These are phyloP conservation scores for Hystrix cristata DNA, from an alignment of 2,113 vertebrate species.

Conservation along the genomic window DNA sequence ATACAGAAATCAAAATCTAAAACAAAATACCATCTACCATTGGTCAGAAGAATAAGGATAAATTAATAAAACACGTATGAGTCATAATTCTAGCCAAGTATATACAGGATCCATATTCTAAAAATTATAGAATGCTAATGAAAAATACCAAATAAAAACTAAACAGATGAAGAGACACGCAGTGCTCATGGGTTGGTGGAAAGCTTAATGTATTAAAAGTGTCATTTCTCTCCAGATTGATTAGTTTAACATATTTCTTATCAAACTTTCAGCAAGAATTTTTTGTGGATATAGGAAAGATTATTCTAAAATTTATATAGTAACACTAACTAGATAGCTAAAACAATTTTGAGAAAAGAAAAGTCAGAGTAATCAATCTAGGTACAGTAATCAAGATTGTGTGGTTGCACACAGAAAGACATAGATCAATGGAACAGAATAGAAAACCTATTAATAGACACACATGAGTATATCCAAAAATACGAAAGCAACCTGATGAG, in stretches of 20 bases:
- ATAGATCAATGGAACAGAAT: not conserved
- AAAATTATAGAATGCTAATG: conserved; percentile 50
- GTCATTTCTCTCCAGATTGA: not conserved
- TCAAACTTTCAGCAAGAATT: conserved; percentile 26
- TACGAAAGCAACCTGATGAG: not conserved
- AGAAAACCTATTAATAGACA: not conserved
- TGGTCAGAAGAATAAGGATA: conserved; percentile 15
- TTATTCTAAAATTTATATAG: conserved; percentile 48
- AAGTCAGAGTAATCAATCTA: not conserved
- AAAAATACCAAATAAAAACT: conserved; percentile 14
- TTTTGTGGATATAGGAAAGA: conserved; percentile 22
- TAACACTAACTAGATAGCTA: not conserved
- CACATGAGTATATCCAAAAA: not conserved
- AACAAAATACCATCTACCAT: not conserved
- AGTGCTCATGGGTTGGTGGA: not conserved
- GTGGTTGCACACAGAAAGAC: not conserved
- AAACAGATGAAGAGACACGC: not conserved
- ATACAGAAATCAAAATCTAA: conserved; percentile 35
- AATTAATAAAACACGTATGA: not conserved
- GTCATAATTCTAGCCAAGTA: conserved; percentile 36
- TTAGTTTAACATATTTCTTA: conserved; percentile 38
- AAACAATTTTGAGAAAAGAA: conserved; percentile 27
- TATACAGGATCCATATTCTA: not conserved
- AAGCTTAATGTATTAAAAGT: not conserved
- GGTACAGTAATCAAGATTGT: not conserved